Evolutionary conservation across 2,888 invertebrate genomes (phyloP), one percentile per base, ranked within the genome.

Genomic region (Lithophane leautieri): DNA sequence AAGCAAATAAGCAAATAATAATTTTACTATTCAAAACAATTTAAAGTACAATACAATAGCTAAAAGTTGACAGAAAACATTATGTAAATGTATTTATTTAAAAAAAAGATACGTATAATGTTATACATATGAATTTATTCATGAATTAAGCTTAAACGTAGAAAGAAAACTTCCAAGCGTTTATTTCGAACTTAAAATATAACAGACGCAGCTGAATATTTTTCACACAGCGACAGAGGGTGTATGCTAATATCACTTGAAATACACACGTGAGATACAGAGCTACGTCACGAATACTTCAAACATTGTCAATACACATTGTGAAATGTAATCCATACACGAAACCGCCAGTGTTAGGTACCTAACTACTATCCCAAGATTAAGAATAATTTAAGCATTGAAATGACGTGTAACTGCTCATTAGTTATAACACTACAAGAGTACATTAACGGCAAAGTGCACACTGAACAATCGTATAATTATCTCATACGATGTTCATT

Each of bases 391-490:
- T 75, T 76, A 66, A 52, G 14, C n/a, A 62, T 61, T 67, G 58
- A 79, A 70, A 70, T 76, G 16, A 73, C 44, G 62, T 47, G 65
- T 62, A 74, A 77, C 50, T 61, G 58, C 52, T 70, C 50, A 71
- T 82, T 78, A 78, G 52, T 67, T 44, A 61, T 40, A 77, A 72
- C 73, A 71, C 58, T 66, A 74, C 58, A 66, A 50, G 34, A 42
- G 16, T 12, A 47, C 34, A 60, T 76, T 78, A 73, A 79, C 62
- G 28, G 62, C 22, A 40, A 83, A 72, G 22, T 47, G 56, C 44
- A 67, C 65, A 58, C 28, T 40, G 76, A 87, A 84, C 81, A 82
- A 84, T 86, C 54, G 75, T 78, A 75, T 71, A 73, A 86, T 87
- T 85, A 83, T 81, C 71, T 83, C 73, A 69, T 81, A 77, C 63